Base-by-base conservation (phyloP, 2,113 vertebrate species). In the Kryptolebias marmoratus region DNA sequence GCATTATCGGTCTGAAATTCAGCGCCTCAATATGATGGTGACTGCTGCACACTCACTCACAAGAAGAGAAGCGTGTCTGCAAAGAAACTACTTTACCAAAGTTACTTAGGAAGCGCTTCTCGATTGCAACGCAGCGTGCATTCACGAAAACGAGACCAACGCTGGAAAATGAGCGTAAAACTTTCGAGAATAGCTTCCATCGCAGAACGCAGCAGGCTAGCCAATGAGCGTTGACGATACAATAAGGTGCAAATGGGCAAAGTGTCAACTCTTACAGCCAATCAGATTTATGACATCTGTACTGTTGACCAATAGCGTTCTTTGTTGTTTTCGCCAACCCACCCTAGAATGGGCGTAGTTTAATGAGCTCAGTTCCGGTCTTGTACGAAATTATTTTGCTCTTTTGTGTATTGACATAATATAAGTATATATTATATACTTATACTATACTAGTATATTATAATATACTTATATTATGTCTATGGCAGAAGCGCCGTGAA, bases 1-100 rank as follows among this genome's bases (percentile, higher is more conserved):
- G 67, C 94, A 95, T 95, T 66, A 88, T 42, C 27, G 14, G 6
- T 60, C 39, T 42, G 49, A 15, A 36, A 14, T 55, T 72, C 12
- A 2, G 22, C 48, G 56, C 18, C 16, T 1, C 13, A 2, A 27
- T 22, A 28, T 63, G 36, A 47, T 15, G 39, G 5, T 52, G n/a
- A 58, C 11, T 30, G 53, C 64, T 53, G 22, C 28, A 52, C 59
- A 12, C 36, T 10, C 27, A 7, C 50, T 72, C 13, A 6, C 54
- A 13, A 71, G 31, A 59, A 64, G 47, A 70, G 15, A 10, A 32
- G 66, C 36, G 69, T 14, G 49, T 28, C 0, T 18, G 8, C 3
- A 7, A 11, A 50, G 4, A 0, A 15, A 69, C 16, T 9, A 12
- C 11, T 44, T 59, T 31, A 15, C 27, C 31, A 70, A 30, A 47